Evolutionary conservation across 53 echinoderm and acorn worm genomes (phyloP).

Genomic region (Glandiceps talaboti): DNA sequence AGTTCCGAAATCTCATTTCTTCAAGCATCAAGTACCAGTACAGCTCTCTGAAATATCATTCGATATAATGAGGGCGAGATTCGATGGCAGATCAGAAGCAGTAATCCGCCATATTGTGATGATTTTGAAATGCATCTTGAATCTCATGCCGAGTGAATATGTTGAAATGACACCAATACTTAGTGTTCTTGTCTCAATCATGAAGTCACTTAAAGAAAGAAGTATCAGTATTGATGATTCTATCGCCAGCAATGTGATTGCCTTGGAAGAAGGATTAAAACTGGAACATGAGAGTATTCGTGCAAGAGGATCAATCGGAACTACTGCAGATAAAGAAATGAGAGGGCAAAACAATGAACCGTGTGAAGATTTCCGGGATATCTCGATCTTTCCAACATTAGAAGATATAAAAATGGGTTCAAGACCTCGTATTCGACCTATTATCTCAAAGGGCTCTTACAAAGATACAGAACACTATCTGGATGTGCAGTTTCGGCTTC

Average conservation of each 20-base stretch:
- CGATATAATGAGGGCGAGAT: background rate
- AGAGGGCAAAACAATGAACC: too few relatives aligned
- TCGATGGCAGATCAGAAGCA: background rate
- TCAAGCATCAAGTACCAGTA: background rate
- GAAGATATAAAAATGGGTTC: constrained; percentile 16
- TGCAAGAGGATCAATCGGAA: too few relatives aligned
- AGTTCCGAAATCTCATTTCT: background rate
- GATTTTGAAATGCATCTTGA: background rate
- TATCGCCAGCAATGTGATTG: background rate
- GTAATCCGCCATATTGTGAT: background rate
- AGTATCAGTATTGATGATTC: background rate
- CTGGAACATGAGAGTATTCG: background rate
- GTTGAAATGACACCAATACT: background rate
- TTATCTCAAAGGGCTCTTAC: constrained; percentile 46
- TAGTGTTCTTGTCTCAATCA: too few relatives aligned
- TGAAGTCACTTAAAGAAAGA: background rate
- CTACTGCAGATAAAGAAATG: too few relatives aligned
- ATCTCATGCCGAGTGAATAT: background rate
- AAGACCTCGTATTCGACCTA: constrained; percentile 45
- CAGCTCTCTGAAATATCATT: background rate
- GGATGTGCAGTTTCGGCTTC: constrained; percentile 78
- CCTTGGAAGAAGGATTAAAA: background rate
- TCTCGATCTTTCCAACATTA: constrained; percentile 31
- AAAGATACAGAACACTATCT: constrained; percentile 50
- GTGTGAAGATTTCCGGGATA: constrained; percentile 42